These are phyloP conservation scores for Corythornis leucogaster DNA, from an alignment of 2,797 vertebrate genomes.

Conservation along the genomic window DNA sequence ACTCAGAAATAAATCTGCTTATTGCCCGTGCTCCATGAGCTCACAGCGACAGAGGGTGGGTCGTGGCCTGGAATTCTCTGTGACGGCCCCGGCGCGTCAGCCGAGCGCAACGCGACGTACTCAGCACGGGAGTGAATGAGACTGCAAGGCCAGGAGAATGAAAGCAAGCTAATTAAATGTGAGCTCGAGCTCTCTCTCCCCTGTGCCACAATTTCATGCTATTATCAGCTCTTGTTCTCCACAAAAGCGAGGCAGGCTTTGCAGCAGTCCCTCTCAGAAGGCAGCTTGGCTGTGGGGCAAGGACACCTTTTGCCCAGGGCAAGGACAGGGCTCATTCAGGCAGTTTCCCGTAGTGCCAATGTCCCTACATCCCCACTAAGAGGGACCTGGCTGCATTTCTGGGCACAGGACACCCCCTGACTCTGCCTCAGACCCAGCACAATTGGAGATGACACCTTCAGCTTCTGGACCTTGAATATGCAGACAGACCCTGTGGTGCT, in stretches of 20 bases:
- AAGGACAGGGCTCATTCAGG: accelerated
- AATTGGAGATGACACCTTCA: background rate
- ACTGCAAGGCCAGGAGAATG: background rate
- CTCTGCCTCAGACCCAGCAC: background rate
- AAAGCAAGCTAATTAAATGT: background rate
- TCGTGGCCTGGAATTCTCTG: background rate
- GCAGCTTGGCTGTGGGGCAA: background rate
- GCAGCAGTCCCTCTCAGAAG: background rate
- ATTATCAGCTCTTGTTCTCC: background rate
- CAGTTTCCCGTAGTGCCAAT: background rate
- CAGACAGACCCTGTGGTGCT: background rate
- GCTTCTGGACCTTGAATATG: background rate
- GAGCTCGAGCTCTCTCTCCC: background rate
- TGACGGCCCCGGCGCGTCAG: background rate
- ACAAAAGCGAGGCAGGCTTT: background rate
- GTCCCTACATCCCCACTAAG: accelerated
- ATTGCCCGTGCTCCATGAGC: accelerated
- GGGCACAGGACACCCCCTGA: background rate
- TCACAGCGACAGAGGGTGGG: accelerated
- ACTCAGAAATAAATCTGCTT: background rate
- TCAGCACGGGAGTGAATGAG: background rate
- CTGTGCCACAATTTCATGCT: background rate
- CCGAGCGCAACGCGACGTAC: accelerated
- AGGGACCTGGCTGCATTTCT: background rate
- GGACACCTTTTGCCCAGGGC: background rate